Evolutionary conservation across 2,888 invertebrate genomes (phyloP).

Genomic region (Agrotis segetum): DNA sequence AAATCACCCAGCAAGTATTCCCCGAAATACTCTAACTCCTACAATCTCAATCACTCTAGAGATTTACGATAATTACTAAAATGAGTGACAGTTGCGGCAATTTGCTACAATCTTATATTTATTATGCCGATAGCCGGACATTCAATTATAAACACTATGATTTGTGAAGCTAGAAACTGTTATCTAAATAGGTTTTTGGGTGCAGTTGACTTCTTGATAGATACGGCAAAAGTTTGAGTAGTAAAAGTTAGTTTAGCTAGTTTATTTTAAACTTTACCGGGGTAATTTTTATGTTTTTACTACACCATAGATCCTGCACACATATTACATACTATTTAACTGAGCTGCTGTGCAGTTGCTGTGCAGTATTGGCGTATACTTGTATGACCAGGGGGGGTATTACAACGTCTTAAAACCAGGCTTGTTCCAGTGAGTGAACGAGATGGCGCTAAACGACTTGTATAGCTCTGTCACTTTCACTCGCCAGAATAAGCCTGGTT

Average conservation of each 20-base stretch:
- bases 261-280: background rate
- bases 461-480: no score
- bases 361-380: no score
- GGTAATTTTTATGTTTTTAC: no score
- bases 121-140: slow-evolving; percentile 20
- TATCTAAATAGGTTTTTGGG: slow-evolving; percentile 62
- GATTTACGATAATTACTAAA: slow-evolving; percentile 25
- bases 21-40: slow-evolving; percentile 4
- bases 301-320: no score
- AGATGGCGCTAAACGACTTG: no score
- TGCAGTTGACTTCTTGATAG: slow-evolving; percentile 33
- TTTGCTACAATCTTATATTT: slow-evolving; percentile 33
- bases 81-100: slow-evolving; percentile 13
- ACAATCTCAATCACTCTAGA: slow-evolving; percentile 14
- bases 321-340: no score
- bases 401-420: no score
- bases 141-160: slow-evolving; percentile 48
- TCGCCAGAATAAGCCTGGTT: no score
- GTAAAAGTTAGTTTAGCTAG: slow-evolving; percentile 10
- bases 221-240: slow-evolving; percentile 28
- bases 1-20: background rate
- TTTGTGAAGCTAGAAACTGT: slow-evolving; percentile 18
- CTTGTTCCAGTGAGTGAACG: no score
- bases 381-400: no score
- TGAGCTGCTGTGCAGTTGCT: no score